Evolutionary conservation across 2,888 invertebrate species (phyloP), one percentile per base, ranked within the genome.

Genomic region (Phrixothrix hirtus): DNA sequence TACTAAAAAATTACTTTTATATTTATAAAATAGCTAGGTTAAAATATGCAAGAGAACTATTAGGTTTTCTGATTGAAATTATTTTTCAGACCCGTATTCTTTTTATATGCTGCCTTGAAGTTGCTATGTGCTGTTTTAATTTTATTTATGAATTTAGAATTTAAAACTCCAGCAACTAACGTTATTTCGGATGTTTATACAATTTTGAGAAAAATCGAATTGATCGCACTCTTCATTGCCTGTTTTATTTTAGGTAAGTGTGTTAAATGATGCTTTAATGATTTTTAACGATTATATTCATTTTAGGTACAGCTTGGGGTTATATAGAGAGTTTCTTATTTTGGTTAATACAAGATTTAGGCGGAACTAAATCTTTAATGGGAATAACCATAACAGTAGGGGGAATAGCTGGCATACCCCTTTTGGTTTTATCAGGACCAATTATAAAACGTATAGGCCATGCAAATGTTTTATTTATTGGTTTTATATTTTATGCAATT

Each of bases 71-170:
- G 14, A 13, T 31, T 31, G 9, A 27, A n/a, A n/a, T n/a, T n/a
- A n/a, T n/a, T n/a, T n/a, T n/a, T n/a, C n/a, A 87, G 87, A 64
- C 88, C 88, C n/a, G 87, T 88, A 31, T 89, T 89, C 72, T 88
- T 86, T 71, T 70, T 89, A 56, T 89, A 89, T 72, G 86, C 87
- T 1, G 81, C 79, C 1, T 69, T 89, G 62, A 88, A 89, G 72
- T 76, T 87, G 1, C 73, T 83, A 4, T 86, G 86, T 14, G 87
- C 85, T 0, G 71, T 79, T 3, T 70, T 88, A 35, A 88, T 89
- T 81, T 72, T 89, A 61, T 81, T 84, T 65, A 87, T 89, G 51
- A 85, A 87, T 70, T 75, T 89, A 63, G 84, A 88, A 73, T 89
- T 89, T 74, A 89, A 88, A 71, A 81, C 84, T 62, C 88, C 88